phyloP scores from a whole-genome alignment of 2,797 vertebrate genomes.

The Linurgus olivaceus region DNA sequence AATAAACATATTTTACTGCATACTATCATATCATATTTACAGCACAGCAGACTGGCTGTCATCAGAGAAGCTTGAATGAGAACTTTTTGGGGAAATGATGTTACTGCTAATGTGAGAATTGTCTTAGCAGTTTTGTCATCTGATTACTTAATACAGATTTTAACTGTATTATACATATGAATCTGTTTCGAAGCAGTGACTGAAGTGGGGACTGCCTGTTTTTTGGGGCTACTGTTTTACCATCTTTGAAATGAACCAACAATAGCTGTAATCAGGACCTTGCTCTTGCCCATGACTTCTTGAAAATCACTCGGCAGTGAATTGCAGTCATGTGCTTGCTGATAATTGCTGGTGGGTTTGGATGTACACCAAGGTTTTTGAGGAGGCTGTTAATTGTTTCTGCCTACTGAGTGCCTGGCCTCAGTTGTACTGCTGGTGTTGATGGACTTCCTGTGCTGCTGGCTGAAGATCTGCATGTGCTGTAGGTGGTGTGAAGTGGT shows the following conservation, averaged over 20 bases:
- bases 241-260: not conserved
- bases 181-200: not conserved
- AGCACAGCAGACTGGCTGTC: not conserved
- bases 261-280: not conserved
- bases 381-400: not conserved
- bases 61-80: not conserved
- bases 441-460: not conserved
- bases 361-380: not conserved
- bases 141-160: not conserved
- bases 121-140: not conserved
- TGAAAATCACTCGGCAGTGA: not conserved
- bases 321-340: not conserved
- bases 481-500: not conserved
- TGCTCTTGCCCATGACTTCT: not conserved
- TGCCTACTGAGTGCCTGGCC: not conserved
- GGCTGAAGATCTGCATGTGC: not conserved
- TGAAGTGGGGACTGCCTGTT: not conserved
- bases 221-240: not conserved
- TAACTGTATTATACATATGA: not conserved
- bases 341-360: not conserved
- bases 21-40: not conserved
- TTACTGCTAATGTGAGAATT: not conserved
- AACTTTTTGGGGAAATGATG: not conserved
- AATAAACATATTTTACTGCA: conserved; percentile 39
- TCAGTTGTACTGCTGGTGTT: not conserved